Base-by-base conservation (phyloP, 2,888 invertebrate genomes). In the Ophioninae sp. region DNA sequence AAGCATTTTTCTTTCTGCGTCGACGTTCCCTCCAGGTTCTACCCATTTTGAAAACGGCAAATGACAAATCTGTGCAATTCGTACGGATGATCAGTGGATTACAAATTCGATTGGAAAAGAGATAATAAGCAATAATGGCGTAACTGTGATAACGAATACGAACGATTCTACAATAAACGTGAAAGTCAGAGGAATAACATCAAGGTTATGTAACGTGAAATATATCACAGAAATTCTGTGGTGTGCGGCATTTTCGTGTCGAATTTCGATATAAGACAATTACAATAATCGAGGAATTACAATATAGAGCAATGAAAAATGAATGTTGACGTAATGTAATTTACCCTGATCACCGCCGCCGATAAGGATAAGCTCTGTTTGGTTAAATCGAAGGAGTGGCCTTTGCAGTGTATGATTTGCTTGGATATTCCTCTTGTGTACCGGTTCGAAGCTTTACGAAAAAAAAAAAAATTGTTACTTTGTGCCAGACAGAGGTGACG, bases 11-110 rank as follows among this genome's bases (percentile, higher is more conserved):
- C 85, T 84, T 88, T 87, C 87, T 90, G 76, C 73, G 85, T 59
- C 67, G 83, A 76, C 90, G 91, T 85, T 90, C 89, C 86, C 91
- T 89, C 82, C 86, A 81, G 6, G 91, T 90, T 83, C 91, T 90
- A 83, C 92, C 92, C 92, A 92, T 92, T 79, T 83, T 82, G 20
- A 9, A 83, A 30, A 41, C 39, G 69, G 56, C n/a, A 56, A 58
- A 61, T 41, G 59, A 65, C 23, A 72, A 82, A 79, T 58, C n/a
- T 69, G 39, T 22, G 51, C 39, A 72, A 56, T 75, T 68, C 17
- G 13, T 76, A 58, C 59, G 23, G 13, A 9, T 23, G 44, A 44
- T 22, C 30, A 17, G 51, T 10, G 51, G 17, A 10, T 10, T 10
- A 37, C 51, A 30, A 74, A 74, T 44, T 74, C 17, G n/a, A 44